phyloP scores from a whole-genome alignment of 2,888 invertebrate species.

The Punctoribates punctum region DNA sequence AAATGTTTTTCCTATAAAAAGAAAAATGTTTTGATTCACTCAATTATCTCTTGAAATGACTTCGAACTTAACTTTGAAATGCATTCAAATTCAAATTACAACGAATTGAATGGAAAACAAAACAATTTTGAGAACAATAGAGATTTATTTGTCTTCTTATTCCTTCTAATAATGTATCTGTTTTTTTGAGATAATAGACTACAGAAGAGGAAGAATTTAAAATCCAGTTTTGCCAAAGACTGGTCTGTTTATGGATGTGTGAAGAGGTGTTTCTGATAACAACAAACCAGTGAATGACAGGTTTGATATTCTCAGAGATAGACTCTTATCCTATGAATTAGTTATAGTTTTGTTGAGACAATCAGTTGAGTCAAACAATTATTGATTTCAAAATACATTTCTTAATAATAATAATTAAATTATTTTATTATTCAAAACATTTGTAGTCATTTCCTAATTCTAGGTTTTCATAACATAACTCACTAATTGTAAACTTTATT shows the following conservation, averaged over 20 bases:
- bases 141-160: not conserved
- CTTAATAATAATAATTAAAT: too few relatives aligned
- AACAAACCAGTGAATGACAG: not conserved
- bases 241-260: not conserved
- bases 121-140: constrained; percentile 12
- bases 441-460: too few relatives aligned
- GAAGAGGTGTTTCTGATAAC: not conserved
- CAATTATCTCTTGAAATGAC: not conserved
- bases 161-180: not conserved
- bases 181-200: too few relatives aligned
- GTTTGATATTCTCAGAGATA: too few relatives aligned
- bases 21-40: not conserved
- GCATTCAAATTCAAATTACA: not conserved
- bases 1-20: not conserved
- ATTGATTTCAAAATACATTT: too few relatives aligned
- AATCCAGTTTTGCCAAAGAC: not conserved
- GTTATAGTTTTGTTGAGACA: too few relatives aligned
- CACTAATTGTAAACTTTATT: too few relatives aligned
- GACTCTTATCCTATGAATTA: too few relatives aligned
- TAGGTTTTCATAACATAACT: too few relatives aligned
- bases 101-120: not conserved
- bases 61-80: not conserved
- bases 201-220: not conserved
- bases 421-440: too few relatives aligned
- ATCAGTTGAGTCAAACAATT: too few relatives aligned